phyloP scores from a whole-genome alignment of 2,888 invertebrate genomes.

The Bombylius major region DNA sequence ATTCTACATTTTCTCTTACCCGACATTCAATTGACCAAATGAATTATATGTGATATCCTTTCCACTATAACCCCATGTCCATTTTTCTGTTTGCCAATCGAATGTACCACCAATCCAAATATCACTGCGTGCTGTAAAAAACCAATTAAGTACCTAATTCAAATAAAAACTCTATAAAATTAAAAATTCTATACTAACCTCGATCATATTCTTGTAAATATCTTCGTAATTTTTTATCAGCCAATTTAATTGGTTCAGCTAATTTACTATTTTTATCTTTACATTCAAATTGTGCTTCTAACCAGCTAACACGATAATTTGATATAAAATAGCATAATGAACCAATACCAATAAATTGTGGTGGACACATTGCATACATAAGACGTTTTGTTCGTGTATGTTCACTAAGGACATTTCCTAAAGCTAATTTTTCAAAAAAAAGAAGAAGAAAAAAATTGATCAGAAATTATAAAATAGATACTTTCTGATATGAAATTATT shows the following conservation, averaged over 20 bases:
- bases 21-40: slow-evolving; percentile 49
- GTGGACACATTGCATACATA: slow-evolving; percentile 45
- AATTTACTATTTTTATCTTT: slow-evolving; percentile 50
- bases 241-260: slow-evolving; percentile 36
- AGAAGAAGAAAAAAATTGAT: no score
- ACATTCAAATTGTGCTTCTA: slow-evolving; percentile 56
- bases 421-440: background rate
- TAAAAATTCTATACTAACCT: no score
- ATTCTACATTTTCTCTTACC: slow-evolving; percentile 22
- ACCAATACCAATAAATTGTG: slow-evolving; percentile 51
- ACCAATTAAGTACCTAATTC: no score
- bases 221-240: slow-evolving; percentile 29
- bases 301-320: slow-evolving; percentile 47
- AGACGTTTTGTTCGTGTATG: slow-evolving; percentile 20
- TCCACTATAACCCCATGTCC: slow-evolving; percentile 73
- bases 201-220: slow-evolving; percentile 24
- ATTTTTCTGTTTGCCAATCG: slow-evolving; percentile 55
- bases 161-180: no score
- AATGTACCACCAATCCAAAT: slow-evolving; percentile 79
- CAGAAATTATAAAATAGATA: no score
- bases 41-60: slow-evolving; percentile 58
- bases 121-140: slow-evolving; percentile 46
- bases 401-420: background rate
- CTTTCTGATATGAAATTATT: no score
- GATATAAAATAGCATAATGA: slow-evolving; percentile 56